Evolutionary conservation across 37 sponge, comb jelly and placozoan species (phyloP).

Genomic region (Geodia barretti): DNA sequence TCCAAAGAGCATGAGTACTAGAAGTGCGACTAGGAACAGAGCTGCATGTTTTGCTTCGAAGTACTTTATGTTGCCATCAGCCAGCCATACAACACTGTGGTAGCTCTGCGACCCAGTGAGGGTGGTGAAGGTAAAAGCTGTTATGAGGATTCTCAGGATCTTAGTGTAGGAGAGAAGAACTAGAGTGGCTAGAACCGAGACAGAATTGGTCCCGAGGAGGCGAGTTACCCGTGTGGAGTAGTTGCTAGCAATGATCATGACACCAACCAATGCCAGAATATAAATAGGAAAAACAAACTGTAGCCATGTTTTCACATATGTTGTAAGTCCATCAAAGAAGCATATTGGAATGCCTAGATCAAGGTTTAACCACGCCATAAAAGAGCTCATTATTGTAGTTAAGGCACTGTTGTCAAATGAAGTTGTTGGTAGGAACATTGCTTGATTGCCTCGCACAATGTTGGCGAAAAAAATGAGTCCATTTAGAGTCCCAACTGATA

Average conservation of each 20-base stretch:
- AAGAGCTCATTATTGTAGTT: too few species aligned
- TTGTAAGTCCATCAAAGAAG: conserved; percentile 18
- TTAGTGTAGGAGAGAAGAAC: conserved; percentile 20
- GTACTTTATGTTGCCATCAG: conserved; percentile 10
- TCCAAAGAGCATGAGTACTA: background rate
- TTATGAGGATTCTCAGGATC: conserved; percentile 4
- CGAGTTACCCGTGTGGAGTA: background rate
- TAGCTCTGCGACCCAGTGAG: background rate
- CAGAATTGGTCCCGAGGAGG: conserved; percentile 10
- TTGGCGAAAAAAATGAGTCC: conserved; percentile 37
- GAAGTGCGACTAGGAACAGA: background rate
- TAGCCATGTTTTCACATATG: conserved; percentile 27
- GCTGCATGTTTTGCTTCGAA: background rate
- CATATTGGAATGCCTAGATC: conserved; percentile 22
- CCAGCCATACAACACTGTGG: background rate
- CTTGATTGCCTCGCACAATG: conserved; percentile 22
- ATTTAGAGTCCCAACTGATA: conserved; percentile 13
- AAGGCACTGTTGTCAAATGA: too few species aligned
- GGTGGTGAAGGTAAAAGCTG: background rate
- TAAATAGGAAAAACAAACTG: conserved; percentile 27
- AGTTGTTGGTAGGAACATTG: conserved; percentile 14
- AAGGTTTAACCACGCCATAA: conserved; percentile 25
- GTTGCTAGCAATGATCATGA: conserved; percentile 1
- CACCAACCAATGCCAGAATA: background rate
- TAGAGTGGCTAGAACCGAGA: conserved; percentile 22